Evolutionary conservation across 92 coral and sea anemone species (phyloP).

Genomic region (Porites cylindrica): DNA sequence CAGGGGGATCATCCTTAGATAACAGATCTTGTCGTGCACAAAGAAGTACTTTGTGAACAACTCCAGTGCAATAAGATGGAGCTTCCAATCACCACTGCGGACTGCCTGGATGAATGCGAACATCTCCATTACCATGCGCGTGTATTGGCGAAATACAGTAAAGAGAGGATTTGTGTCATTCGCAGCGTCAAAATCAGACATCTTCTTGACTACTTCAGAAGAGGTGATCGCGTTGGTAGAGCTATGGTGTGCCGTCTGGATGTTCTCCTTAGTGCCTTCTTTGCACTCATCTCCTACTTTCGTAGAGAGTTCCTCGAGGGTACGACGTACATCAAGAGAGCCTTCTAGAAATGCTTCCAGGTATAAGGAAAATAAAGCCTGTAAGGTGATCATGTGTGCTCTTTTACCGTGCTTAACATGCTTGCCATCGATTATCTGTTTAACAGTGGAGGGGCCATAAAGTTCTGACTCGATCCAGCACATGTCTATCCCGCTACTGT

Average conservation of each 20-base stretch:
- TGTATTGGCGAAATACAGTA: constrained; percentile 52
- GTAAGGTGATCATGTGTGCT: constrained; percentile 50
- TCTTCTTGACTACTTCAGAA: constrained; percentile 28
- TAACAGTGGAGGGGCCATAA: constrained; percentile 47
- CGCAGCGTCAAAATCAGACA: constrained; percentile 46
- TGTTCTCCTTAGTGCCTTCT: constrained; percentile 8
- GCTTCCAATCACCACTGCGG: background rate
- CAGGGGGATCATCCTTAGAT: constrained; percentile 68
- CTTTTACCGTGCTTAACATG: constrained; percentile 60
- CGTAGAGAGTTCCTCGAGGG: no score
- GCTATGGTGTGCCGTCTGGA: constrained; percentile 19
- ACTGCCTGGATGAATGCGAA: background rate
- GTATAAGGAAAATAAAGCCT: constrained; percentile 45
- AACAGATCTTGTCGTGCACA: constrained; percentile 66
- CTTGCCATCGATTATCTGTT: constrained; percentile 60
- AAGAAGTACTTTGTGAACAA: constrained; percentile 66
- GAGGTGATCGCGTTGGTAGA: constrained; percentile 39
- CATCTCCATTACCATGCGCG: constrained; percentile 63
- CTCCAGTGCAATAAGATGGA: constrained; percentile 58
- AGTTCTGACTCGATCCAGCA: constrained; percentile 58
- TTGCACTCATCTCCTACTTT: background rate
- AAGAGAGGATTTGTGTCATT: constrained; percentile 46
- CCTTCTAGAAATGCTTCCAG: background rate
- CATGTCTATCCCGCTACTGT: constrained; percentile 49
- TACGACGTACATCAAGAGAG: no score